Evolutionary conservation across 1,140 invertebrate species (phyloP), one percentile per base, ranked within the genome.

Genomic region (Leptopilina clavipes): DNA sequence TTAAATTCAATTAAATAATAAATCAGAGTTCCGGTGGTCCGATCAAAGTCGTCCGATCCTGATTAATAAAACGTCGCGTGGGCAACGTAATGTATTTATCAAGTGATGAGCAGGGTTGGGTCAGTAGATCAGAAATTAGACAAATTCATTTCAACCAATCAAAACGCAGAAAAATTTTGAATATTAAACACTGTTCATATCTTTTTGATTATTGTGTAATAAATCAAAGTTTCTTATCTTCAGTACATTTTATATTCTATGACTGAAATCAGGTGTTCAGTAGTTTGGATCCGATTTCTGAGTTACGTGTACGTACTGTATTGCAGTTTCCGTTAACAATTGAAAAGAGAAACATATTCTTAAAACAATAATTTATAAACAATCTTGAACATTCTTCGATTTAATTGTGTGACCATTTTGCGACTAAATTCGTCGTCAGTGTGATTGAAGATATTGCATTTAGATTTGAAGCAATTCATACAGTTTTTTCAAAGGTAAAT

Each of bases 401-500:
- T 31, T 31, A 5, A 12, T 45, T 14, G 44, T n/a, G 2, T 10
- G 14, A 14, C 1, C 0, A n/a, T n/a, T 45, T 45, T 45, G n/a
- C 48, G 14, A 52, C 0, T 7, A 9, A 40, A 40, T 8, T 40
- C 25, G 5, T 19, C 52, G 8, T 52, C 18, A 17, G 3, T n/a
- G 59, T 25, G 14, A 37, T 65, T 65, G 25, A 65, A 37, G 25
- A 14, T 14, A 31, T 31, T 65, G 12, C 19, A 37, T 65, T 37
- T 65, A 31, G 7, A 65, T 25, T 25, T 25, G 25, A 65, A 22
- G 25, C 22, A 25, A 37, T 14, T 25, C 25, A n/a, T 22, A 37
- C 25, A 65, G 25, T 25, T 31, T n/a, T n/a, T 65, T 31, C 10
- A 65, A 65, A 65, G 59, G 59, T 65, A 65, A 65, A 65, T 65